Evolutionary conservation across 2,888 invertebrate species (phyloP).

Genomic region (Cephonodes hylas): DNA sequence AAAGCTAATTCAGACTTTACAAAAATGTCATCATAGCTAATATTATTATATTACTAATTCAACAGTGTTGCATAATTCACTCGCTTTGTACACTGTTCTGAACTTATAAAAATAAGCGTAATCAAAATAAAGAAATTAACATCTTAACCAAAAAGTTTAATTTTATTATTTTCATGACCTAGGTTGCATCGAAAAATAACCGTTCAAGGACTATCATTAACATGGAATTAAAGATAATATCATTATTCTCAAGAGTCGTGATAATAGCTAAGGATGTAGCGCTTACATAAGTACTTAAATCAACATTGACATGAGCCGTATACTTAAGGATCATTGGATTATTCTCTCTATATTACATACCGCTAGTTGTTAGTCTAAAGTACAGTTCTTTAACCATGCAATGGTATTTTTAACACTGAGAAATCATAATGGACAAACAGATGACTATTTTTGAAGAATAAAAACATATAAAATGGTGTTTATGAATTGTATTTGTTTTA

Average conservation of each 20-base stretch:
- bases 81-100: background rate
- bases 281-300: background rate
- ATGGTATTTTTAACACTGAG: background rate
- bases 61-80: background rate
- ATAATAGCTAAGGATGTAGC: background rate
- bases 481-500: too few relatives aligned
- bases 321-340: background rate
- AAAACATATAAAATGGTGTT: too few relatives aligned
- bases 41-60: background rate
- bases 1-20: background rate
- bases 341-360: background rate
- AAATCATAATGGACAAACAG: too few relatives aligned
- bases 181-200: background rate
- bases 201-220: background rate
- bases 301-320: background rate
- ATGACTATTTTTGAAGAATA: too few relatives aligned
- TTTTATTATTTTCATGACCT: background rate
- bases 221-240: background rate
- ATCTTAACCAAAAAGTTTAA: background rate
- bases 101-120: background rate
- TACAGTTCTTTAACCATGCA: background rate
- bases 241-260: background rate
- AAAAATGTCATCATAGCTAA: background rate
- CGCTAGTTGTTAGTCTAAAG: background rate
- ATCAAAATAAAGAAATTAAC: background rate